Base-by-base conservation (phyloP, 2,797 vertebrate genomes). In the Anabas testudineus region DNA sequence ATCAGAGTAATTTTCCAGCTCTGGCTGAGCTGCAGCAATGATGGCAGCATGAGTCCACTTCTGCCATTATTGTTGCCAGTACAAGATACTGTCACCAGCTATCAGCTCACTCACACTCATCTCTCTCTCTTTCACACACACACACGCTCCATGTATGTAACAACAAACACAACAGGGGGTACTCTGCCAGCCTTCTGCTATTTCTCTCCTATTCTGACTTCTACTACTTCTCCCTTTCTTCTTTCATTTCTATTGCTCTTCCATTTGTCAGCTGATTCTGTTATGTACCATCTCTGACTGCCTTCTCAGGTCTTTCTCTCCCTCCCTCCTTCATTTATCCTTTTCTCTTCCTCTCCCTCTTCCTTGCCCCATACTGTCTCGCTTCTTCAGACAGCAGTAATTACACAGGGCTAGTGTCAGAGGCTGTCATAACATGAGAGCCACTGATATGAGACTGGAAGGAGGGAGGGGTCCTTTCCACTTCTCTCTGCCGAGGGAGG, bases 341-440 rank as follows among this genome's bases (percentile, higher is more conserved):
- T 53, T 21, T 45, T 21, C 16, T 43, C 34, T 36, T 34, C 56
- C 37, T 18, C 61, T 47, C 47, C n/a, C 49, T 22, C 71, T 58
- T 13, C 52, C 22, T 34, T 69, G 49, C 75, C 61, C 73, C 77
- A 63, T 68, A 34, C 71, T 36, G 67, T 61, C 75, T 71, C 9
- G 51, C 68, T 75, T 45, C 67, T 74, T 76, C 77, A 87, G 78
- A 83, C 65, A 72, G 76, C 67, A 70, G 67, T 90, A 88, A 91
- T 87, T 85, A 86, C 75, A 65, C 81, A 26, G 68, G 42, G 58
- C 67, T 53, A 2, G 84, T 87, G 87, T 88, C 83, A 84, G 67
- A 76, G 72, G 71, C 86, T 87, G 85, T 85, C 84, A 90, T 76
- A 83, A 87, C 83, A 81, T 24, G 3, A 70, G 49, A 74, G 76